A percentile compares a stretch with the other conserved stretches of the same genome.
phyloP scores from a whole-genome alignment of 1,140 invertebrate genomes.

The Galleria mellonella region DNA sequence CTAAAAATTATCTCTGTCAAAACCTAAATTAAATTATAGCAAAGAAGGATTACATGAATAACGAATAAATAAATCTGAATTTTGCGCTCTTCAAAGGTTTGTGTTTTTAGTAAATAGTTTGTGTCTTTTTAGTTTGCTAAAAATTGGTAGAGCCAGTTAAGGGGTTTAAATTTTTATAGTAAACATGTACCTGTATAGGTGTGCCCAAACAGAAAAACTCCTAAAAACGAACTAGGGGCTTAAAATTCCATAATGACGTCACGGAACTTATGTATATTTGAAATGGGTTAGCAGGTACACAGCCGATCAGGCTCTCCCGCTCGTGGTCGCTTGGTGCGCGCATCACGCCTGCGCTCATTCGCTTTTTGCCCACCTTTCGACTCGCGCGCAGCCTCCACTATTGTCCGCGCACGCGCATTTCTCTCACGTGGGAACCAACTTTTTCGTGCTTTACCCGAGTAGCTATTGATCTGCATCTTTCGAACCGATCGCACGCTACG shows the following conservation, averaged over 20 bases:
- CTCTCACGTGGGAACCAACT: slow-evolving; percentile 64
- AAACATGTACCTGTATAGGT: too few relatives aligned
- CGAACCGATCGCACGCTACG: slow-evolving; percentile 35
- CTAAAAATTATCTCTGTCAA: too few relatives aligned
- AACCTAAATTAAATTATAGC: too few relatives aligned
- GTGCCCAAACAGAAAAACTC: background rate
- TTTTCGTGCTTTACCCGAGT: slow-evolving; percentile 51
- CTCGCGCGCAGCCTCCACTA: slow-evolving; percentile 58
- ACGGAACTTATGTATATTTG: too few relatives aligned
- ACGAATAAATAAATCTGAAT: too few relatives aligned
- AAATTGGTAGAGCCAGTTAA: too few relatives aligned
- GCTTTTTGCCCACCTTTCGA: slow-evolving; percentile 71
- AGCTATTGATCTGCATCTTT: slow-evolving; percentile 31
- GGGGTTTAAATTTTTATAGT: too few relatives aligned
- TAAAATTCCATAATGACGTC: slow-evolving; percentile 28
- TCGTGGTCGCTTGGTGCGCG: background rate
- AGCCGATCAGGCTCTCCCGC: background rate
- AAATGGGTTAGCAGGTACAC: too few relatives aligned
- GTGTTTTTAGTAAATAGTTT: too few relatives aligned
- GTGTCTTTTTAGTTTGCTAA: too few relatives aligned
- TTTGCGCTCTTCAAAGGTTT: too few relatives aligned
- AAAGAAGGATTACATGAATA: too few relatives aligned
- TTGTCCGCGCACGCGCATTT: slow-evolving; percentile 57
- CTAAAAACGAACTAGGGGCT: slow-evolving; percentile 17
- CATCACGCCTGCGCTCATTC: slow-evolving; percentile 44